Conservation (phyloP, 2,113 vertebrate genomes). For the Eulemur macaco region DNA sequence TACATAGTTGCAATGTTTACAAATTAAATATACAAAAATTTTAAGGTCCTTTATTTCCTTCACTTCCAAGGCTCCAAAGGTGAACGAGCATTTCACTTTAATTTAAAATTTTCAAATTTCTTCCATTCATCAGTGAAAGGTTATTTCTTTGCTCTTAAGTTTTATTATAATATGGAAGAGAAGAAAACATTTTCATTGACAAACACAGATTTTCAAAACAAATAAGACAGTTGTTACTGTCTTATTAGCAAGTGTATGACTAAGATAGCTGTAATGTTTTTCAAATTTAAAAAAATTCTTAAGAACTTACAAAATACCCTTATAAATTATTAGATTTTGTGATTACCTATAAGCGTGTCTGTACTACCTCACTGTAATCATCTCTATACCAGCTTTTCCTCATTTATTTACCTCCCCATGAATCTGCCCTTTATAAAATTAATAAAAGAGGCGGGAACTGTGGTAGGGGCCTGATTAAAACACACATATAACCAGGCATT, state of each 20-base stretch:
- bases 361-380: accelerated
- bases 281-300: not conserved
- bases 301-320: not conserved
- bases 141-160: not conserved
- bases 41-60: not conserved
- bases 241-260: not conserved
- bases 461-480: no score
- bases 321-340: not conserved
- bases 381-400: not conserved
- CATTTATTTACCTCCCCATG: no score
- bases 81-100: not conserved
- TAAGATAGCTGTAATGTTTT: not conserved
- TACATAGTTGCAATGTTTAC: not conserved
- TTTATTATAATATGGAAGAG: not conserved
- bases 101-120: not conserved
- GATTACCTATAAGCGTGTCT: not conserved
- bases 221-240: not conserved
- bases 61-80: not conserved
- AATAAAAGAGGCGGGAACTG: no score
- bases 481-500: no score
- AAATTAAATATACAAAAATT: not conserved
- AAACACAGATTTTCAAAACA: not conserved
- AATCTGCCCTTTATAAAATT: no score
- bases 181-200: not conserved
- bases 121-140: not conserved